phyloP scores from a whole-genome alignment of 2,797 vertebrate genomes.

The Sandelia bainsii region DNA sequence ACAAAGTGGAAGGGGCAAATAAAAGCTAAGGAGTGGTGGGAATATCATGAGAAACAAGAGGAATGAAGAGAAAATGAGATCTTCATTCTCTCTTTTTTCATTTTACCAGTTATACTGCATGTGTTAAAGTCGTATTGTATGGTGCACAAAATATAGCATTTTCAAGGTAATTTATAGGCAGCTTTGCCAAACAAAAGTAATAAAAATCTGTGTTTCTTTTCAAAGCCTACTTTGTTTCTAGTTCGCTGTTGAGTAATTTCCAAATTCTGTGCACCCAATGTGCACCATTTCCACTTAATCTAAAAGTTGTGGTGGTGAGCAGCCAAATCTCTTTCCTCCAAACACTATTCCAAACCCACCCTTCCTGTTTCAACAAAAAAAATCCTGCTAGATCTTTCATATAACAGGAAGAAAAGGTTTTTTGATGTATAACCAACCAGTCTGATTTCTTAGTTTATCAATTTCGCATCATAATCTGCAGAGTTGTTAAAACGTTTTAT shows the following conservation, averaged over 20 bases:
- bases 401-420: constrained; percentile 58
- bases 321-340: constrained; percentile 29
- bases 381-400: constrained; percentile 51
- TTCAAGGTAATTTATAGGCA: neutral
- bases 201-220: neutral
- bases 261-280: neutral
- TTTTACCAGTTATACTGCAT: too few relatives aligned
- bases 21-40: too few relatives aligned
- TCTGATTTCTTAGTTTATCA: neutral
- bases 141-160: too few relatives aligned
- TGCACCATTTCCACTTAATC: constrained; percentile 6
- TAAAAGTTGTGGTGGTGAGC: neutral
- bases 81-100: too few relatives aligned
- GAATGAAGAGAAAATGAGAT: neutral
- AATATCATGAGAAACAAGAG: neutral
- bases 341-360: constrained; percentile 40
- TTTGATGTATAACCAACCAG: constrained; percentile 15
- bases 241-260: neutral
- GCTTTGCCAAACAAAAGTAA: neutral
- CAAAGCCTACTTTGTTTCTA: neutral
- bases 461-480: neutral
- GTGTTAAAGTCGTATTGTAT: too few relatives aligned
- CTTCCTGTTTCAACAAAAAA: constrained; percentile 73
- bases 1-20: neutral
- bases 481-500: neutral